Evolutionary conservation across 1,140 invertebrate genomes (phyloP).

Genomic region (Hypothenemus hampei): DNA sequence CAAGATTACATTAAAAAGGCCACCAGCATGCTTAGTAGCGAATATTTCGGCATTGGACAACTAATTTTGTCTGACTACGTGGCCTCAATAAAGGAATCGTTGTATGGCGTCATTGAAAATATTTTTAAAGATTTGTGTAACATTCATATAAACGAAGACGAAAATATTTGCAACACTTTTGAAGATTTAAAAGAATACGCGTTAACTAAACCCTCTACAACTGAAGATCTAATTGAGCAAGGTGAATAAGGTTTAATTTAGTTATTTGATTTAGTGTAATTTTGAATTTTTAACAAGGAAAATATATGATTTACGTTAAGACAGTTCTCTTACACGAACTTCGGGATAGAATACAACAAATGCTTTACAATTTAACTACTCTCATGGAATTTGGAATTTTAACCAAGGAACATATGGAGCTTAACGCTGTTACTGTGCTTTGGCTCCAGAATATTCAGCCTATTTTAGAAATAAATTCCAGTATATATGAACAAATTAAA

Average conservation of each 20-base stretch:
- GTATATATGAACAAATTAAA: slow-evolving; percentile 72
- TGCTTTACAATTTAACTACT: slow-evolving; percentile 57
- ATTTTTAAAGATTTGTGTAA: slow-evolving; percentile 49
- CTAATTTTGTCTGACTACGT: slow-evolving; percentile 50
- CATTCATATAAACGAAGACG: slow-evolving; percentile 47
- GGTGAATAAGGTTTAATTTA: too few relatives aligned
- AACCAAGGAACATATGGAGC: slow-evolving; percentile 58
- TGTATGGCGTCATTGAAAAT: slow-evolving; percentile 46
- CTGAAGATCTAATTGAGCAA: slow-evolving; percentile 64
- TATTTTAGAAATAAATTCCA: slow-evolving; percentile 65
- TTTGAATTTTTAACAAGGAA: too few relatives aligned
- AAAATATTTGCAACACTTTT: slow-evolving; percentile 59
- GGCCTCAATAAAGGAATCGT: slow-evolving; percentile 45
- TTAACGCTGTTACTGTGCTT: slow-evolving; percentile 63
- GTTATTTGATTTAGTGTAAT: too few relatives aligned
- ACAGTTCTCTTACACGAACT: slow-evolving; percentile 43
- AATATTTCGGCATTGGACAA: slow-evolving; percentile 56
- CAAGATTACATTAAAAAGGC: slow-evolving; percentile 55
- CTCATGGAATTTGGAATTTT: slow-evolving; percentile 66
- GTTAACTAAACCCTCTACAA: slow-evolving; percentile 59
- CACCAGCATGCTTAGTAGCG: slow-evolving; percentile 54
- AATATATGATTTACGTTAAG: slow-evolving; percentile 47
- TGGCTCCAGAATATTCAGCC: slow-evolving; percentile 69
- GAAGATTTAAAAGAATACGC: slow-evolving; percentile 56
- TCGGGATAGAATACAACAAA: slow-evolving; percentile 56